Evolutionary conservation across 2,888 invertebrate genomes (phyloP).

Genomic region (Epinotia nisella): DNA sequence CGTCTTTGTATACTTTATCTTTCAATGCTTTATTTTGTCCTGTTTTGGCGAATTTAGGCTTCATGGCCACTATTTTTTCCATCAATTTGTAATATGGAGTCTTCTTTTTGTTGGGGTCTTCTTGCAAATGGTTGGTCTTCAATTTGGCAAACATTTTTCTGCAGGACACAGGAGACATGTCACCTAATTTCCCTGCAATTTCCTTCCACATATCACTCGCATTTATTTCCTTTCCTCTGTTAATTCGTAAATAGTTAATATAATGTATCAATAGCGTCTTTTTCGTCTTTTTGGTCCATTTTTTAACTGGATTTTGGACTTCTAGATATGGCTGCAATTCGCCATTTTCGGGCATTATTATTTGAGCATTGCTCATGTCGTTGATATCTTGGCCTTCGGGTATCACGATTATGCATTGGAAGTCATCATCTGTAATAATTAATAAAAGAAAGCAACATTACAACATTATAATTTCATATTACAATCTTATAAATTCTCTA

Average conservation of each 20-base stretch:
- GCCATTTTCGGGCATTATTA: conserved; percentile 54
- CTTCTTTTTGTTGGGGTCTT: conserved; percentile 50
- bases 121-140: conserved; percentile 59
- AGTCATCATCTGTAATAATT: conserved; percentile 73
- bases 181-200: conserved; percentile 62
- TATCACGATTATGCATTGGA: conserved; percentile 76
- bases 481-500: conserved; percentile 19
- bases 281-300: conserved; percentile 70
- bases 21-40: conserved; percentile 53
- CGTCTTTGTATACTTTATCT: conserved; percentile 62
- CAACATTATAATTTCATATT: neutral
- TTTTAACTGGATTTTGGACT: conserved; percentile 49
- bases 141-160: conserved; percentile 69
- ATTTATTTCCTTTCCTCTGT: conserved; percentile 63
- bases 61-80: conserved; percentile 63
- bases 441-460: conserved; percentile 22
- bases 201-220: conserved; percentile 70
- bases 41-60: conserved; percentile 63
- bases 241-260: conserved; percentile 66
- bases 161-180: conserved; percentile 63
- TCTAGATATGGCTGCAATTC: conserved; percentile 28
- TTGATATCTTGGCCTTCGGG: conserved; percentile 70
- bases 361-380: conserved; percentile 59
- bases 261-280: conserved; percentile 65
- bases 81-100: conserved; percentile 59